Evolutionary conservation across 2,113 vertebrate genomes (phyloP).

Genomic region (Phrynosoma platyrhinos): DNA sequence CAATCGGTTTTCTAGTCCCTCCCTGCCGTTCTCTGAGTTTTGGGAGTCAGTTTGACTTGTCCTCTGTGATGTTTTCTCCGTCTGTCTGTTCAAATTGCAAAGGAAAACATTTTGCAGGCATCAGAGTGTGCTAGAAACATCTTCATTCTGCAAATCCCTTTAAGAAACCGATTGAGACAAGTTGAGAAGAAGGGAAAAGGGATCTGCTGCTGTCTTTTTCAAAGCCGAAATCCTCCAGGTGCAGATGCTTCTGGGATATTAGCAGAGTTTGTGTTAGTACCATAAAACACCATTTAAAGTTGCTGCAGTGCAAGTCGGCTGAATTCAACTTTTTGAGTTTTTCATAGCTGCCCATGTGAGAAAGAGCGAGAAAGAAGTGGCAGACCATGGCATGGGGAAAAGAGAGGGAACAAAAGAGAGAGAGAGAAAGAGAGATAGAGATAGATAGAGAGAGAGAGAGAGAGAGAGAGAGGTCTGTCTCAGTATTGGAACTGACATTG

Average conservation of each 20-base stretch:
- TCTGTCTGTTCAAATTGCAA: neutral
- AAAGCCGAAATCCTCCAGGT: fast-evolving
- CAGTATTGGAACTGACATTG: neutral
- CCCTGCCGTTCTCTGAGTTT: neutral
- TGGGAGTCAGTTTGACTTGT: constrained; percentile 31
- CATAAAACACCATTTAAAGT: fast-evolving
- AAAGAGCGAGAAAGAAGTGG: too few relatives aligned
- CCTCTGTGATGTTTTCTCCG: neutral
- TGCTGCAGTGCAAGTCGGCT: neutral
- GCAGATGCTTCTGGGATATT: too few relatives aligned
- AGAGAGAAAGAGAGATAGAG: too few relatives aligned
- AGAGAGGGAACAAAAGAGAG: too few relatives aligned
- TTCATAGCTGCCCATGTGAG: neutral
- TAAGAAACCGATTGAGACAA: neutral
- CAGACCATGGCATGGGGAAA: too few relatives aligned
- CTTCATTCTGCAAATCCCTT: neutral
- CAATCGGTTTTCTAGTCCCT: neutral
- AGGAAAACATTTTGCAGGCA: neutral
- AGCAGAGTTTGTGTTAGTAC: fast-evolving
- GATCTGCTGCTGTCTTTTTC: fast-evolving
- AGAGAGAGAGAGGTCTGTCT: too few relatives aligned
- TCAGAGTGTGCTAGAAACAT: neutral
- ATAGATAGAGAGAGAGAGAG: too few relatives aligned
- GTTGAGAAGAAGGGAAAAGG: fast-evolving
- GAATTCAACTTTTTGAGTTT: neutral